These are phyloP conservation scores for Podargus strigoides DNA, from an alignment of 2,797 vertebrate species.

Conservation along the genomic window DNA sequence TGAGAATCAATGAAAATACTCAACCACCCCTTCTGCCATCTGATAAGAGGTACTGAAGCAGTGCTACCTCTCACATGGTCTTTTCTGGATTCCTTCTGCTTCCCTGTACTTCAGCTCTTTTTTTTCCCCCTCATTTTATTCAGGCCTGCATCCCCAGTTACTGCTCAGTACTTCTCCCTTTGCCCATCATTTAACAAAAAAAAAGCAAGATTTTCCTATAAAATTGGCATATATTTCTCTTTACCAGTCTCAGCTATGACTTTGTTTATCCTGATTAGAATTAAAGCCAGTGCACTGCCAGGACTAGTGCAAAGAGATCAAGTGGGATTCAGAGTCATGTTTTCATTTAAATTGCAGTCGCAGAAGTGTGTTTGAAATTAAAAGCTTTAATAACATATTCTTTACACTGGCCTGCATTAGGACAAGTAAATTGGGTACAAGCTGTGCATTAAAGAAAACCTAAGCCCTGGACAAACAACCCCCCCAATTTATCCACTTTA, in stretches of 20 bases:
- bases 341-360: conserved; percentile 13
- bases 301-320: background rate
- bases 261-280: conserved; percentile 12
- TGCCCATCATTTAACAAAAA: background rate
- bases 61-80: background rate
- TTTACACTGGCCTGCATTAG: background rate
- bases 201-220: background rate
- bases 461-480: background rate
- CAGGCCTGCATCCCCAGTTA: background rate
- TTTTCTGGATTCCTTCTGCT: background rate
- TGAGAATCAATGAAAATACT: background rate
- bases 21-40: background rate
- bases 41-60: background rate
- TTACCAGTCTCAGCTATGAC: background rate
- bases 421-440: background rate
- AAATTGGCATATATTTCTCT: background rate
- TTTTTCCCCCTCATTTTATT: background rate
- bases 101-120: background rate
- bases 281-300: background rate
- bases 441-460: background rate
- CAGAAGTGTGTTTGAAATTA: conserved; percentile 24
- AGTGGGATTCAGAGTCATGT: background rate
- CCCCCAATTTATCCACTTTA: background rate
- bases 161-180: background rate
- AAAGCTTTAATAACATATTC: conserved; percentile 23